Evolutionary conservation across 2,113 vertebrate species (phyloP).

Genomic region (Cathartes aura): DNA sequence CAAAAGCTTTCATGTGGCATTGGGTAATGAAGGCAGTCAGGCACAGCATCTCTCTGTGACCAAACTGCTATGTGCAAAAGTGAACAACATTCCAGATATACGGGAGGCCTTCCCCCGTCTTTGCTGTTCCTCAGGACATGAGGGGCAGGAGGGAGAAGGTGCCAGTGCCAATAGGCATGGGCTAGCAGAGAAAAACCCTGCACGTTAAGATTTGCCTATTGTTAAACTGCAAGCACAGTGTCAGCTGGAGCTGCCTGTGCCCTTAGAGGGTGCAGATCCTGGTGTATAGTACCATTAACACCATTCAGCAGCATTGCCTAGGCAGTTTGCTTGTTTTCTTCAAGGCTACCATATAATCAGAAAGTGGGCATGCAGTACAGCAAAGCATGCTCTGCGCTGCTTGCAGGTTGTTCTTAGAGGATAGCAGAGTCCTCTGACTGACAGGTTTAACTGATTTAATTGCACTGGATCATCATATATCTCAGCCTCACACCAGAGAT

Average conservation of each 20-base stretch:
- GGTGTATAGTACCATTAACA: not conserved
- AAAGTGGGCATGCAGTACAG: not conserved
- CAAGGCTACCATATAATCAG: not conserved
- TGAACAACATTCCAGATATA: not conserved
- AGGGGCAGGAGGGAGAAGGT: not conserved
- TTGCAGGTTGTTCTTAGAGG: not conserved
- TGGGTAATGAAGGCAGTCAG: not conserved
- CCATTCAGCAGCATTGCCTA: too few species aligned
- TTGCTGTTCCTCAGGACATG: not conserved
- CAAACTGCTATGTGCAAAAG: not conserved
- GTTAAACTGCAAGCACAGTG: not conserved
- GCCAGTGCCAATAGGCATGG: not conserved
- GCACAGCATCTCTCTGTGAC: not conserved
- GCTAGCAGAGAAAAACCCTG: not conserved
- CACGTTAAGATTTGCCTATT: rapidly evolving
- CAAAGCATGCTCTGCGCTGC: not conserved
- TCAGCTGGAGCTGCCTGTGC: not conserved
- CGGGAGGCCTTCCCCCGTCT: not conserved
- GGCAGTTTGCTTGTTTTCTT: not conserved
- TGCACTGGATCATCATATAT: not conserved
- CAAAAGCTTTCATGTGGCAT: not conserved
- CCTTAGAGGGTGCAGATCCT: not conserved
- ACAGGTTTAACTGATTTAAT: not conserved
- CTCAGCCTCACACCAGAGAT: not conserved
- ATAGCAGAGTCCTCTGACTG: not conserved